phyloP scores from a whole-genome alignment of 2,888 invertebrate species.

The Carpatolechia fugitivella region DNA sequence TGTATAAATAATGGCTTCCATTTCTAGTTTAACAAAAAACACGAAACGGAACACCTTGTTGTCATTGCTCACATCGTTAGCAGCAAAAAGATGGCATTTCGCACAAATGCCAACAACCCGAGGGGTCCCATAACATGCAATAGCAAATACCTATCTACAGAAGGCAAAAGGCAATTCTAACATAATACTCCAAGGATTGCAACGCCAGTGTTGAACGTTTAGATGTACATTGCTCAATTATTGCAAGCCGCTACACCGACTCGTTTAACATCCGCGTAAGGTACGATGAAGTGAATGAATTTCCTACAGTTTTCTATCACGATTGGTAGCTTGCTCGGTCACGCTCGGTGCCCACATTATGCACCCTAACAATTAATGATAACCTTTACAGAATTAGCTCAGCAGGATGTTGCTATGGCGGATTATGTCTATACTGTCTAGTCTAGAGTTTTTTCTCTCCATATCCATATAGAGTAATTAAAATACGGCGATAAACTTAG shows the following conservation, averaged over 20 bases:
- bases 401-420: conserved; percentile 12
- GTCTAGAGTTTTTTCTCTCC: conserved; percentile 10
- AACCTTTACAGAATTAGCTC: conserved; percentile 41
- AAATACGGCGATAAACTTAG: background rate
- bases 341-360: conserved; percentile 45
- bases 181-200: background rate
- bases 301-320: background rate
- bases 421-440: conserved; percentile 17
- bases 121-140: conserved; percentile 3
- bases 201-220: background rate
- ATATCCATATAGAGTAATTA: background rate
- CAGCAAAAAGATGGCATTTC: conserved; percentile 34
- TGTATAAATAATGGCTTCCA: background rate
- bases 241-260: background rate
- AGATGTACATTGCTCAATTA: background rate
- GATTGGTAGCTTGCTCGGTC: conserved; percentile 25
- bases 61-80: conserved; percentile 17
- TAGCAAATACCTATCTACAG: background rate
- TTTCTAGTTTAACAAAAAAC: background rate
- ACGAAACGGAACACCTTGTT: conserved; percentile 20
- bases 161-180: background rate
- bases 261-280: background rate
- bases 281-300: background rate
- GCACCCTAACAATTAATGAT: conserved; percentile 48
- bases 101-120: conserved; percentile 45